Conservation (phyloP, 2,113 vertebrate species). For the Ranitomeya imitator region DNA sequence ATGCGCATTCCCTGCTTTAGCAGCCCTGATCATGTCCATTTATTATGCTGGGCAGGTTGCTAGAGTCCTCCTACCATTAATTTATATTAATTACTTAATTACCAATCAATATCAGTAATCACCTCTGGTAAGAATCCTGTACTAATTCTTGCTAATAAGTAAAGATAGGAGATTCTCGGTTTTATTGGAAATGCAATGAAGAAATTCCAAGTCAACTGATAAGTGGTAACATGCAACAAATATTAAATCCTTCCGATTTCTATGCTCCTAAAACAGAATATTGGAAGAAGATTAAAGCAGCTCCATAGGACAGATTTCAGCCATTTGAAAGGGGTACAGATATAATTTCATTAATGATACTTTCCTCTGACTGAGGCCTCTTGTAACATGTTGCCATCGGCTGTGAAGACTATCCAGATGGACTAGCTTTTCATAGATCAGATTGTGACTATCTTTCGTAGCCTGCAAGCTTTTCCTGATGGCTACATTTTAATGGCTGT, state of each 20-base stretch:
- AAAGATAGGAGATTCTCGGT: conserved; percentile 3
- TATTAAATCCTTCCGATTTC: neutral
- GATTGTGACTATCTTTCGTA: conserved; percentile 12
- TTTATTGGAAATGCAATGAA: conserved; percentile 7
- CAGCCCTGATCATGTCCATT: neutral
- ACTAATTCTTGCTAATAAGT: conserved; percentile 8
- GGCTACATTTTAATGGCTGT: conserved; percentile 49
- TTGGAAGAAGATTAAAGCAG: neutral
- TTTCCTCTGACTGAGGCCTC: conserved; percentile 2
- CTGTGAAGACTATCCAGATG: conserved; percentile 36
- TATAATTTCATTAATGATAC: conserved; percentile 20
- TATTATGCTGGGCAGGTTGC: neutral
- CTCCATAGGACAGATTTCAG: neutral
- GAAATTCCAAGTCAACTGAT: neutral
- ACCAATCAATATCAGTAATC: conserved; percentile 20
- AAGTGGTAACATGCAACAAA: neutral
- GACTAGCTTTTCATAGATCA: conserved; percentile 22
- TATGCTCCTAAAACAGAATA: neutral
- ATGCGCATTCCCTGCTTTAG: neutral
- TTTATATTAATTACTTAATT: conserved; percentile 26
- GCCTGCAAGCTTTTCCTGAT: conserved; percentile 46
- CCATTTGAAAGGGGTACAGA: conserved; percentile 12
- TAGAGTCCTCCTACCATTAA: neutral
- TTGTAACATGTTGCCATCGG: conserved; percentile 30
- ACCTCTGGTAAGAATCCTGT: neutral